A percentile compares a stretch with the other conserved stretches of the same genome.
Evolutionary conservation across 2,888 invertebrate genomes (phyloP).

Genomic region (Mellilla xanthometata): DNA sequence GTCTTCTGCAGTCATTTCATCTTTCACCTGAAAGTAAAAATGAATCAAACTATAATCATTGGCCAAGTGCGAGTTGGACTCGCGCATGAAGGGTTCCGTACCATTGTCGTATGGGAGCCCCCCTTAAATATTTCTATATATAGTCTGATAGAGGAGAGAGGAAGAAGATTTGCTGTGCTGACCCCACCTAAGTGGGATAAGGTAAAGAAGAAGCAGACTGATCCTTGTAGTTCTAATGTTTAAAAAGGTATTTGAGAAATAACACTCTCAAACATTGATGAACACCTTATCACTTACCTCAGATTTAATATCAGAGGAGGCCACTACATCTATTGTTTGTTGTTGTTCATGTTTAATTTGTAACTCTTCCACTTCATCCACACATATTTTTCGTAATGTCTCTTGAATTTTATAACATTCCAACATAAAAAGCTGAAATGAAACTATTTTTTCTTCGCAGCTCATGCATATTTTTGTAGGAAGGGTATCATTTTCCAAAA

Average conservation of each 20-base stretch:
- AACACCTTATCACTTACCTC: slow-evolving; percentile 49
- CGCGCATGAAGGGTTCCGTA: no score
- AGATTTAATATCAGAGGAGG: slow-evolving; percentile 52
- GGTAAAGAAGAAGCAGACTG: no score
- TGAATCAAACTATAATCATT: not conserved
- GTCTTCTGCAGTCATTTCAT: slow-evolving; percentile 64
- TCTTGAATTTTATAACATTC: slow-evolving; percentile 72
- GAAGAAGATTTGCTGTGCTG: no score
- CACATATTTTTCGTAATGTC: slow-evolving; percentile 49
- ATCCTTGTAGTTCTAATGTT: no score
- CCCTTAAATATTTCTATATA: no score
- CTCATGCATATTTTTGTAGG: slow-evolving; percentile 69
- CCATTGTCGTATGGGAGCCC: no score
- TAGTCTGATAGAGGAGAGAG: no score
- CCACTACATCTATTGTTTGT: slow-evolving; percentile 23
- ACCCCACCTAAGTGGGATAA: no score
- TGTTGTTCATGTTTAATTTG: slow-evolving; percentile 47
- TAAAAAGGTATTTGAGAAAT: no score
- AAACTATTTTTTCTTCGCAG: slow-evolving; percentile 74
- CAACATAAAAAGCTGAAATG: slow-evolving; percentile 68
- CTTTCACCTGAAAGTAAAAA: slow-evolving; percentile 60
- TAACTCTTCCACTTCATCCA: slow-evolving; percentile 36
- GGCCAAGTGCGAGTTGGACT: no score
- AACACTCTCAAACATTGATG: no score
- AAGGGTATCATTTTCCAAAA: slow-evolving; percentile 60